A percentile compares a stretch with the other conserved stretches of the same genome.
Evolutionary conservation across 2,888 invertebrate species (phyloP).

Genomic region (Drosophila multiciliata): DNA sequence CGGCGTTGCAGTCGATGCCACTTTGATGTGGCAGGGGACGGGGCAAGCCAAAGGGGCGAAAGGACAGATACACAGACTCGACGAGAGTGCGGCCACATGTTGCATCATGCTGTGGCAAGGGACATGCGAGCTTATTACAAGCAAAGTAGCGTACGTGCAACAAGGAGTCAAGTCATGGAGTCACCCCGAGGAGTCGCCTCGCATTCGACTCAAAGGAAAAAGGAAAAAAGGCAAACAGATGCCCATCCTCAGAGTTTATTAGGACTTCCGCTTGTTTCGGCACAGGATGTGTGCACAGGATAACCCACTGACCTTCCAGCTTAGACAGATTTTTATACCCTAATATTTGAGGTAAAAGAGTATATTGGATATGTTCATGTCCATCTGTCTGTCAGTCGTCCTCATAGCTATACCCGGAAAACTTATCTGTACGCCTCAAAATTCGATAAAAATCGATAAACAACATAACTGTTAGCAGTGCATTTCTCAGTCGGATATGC

Average conservation of each 20-base stretch:
- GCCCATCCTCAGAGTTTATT: conserved; percentile 25
- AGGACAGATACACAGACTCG: not conserved
- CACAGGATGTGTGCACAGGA: conserved; percentile 1
- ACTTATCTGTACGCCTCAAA: no score
- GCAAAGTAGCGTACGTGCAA: conserved; percentile 34
- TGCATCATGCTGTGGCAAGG: conserved; percentile 54
- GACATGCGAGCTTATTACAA: conserved; percentile 47
- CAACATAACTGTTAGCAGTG: not conserved
- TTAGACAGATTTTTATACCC: not conserved
- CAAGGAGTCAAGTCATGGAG: conserved; percentile 12
- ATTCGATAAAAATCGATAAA: not conserved
- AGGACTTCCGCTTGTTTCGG: conserved; percentile 32
- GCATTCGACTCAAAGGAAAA: not conserved
- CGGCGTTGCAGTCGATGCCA: conserved; percentile 28
- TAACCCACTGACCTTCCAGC: conserved; percentile 66
- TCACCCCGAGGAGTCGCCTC: conserved; percentile 6
- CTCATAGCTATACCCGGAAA: no score
- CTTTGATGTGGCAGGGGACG: conserved; percentile 38
- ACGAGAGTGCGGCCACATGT: conserved; percentile 67
- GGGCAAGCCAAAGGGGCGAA: not conserved
- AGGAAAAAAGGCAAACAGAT: conserved; percentile 5
- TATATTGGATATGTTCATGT: not conserved
- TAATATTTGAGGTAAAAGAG: no score
- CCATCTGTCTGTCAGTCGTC: no score
- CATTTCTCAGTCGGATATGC: not conserved